Base-by-base conservation (phyloP, 1,140 invertebrate species). In the Drosophila ambigua region DNA sequence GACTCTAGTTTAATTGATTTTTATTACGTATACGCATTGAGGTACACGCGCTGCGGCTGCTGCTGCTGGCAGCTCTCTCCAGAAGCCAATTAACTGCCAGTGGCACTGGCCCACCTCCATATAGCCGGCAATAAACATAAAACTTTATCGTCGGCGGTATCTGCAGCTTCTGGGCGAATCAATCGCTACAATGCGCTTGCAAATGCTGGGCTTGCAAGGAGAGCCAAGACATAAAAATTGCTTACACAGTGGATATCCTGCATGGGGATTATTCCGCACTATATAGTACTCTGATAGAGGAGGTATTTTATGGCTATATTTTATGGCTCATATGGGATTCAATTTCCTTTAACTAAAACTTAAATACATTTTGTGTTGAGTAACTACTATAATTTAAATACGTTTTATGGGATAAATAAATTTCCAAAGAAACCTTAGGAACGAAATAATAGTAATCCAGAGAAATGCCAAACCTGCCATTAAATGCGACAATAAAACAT, bases 1-100 rank as follows among this genome's bases (percentile, higher is more conserved):
- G 48, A 77, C 73, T 77, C 52, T 39, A 20, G n/a, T 77, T 76
- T 77, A 77, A 77, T 77, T 77, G 63, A 62, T 46, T 69, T 77
- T 77, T 77, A 77, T 77, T 57, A 77, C 72, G 64, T 63, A 62
- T 77, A 77, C 74, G 72, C 72, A 62, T 35, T 31, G 63, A 26
- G 49, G 49, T 57, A 24, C 53, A 48, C 65, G 71, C 50, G 13
- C 26, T 23, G 43, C 44, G 24, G 8, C 3, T 43, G 8, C 50
- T 41, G 23, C 7, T 20, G 46, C 45, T 49, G 45, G 43, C 15
- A 35, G 45, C 50, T 13, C n/a, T 24, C 48, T 39, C 35, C 2
- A 13, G 35, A 39, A 39, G 46, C 62, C 62, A 65, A 72, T 72
- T 72, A 72, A 65, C 54, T 67, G 62, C 67, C 46, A 20, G 46